Evolutionary conservation across 1,140 invertebrate genomes (phyloP), one percentile per base, ranked within the genome.

Genomic region (Halesus radiatus): DNA sequence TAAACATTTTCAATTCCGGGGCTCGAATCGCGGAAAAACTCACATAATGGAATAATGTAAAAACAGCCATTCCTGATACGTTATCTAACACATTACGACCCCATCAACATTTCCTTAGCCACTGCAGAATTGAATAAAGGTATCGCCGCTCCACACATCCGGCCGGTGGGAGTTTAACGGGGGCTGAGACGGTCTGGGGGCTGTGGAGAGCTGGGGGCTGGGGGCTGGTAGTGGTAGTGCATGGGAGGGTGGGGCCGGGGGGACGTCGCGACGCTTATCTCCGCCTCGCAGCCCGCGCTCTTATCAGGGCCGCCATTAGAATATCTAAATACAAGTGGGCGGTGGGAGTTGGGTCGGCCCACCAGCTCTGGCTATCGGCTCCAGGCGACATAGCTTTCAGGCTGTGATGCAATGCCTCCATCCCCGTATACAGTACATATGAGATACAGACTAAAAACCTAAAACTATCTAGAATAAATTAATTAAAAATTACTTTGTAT

Each of bases 251-350:
- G 37, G 37, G 37, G 8, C 8, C 1, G 37, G 26, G 76, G 54
- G 52, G 76, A 72, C 80, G 77, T 37, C 80, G 76, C 80, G 76
- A 62, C 79, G 80, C 79, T 83, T 83, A 83, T 83, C 82, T 81
- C 77, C 58, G 75, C 54, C 32, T 56, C 56, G 80, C 82, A 83
- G 82, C 82, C 82, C 80, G 82, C 82, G 82, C 82, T 78, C 80
- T 83, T 83, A 83, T 83, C 82, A 76, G 72, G 68, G 66, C 79
- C 82, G 77, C 82, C 76, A 83, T 83, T 83, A 83, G 82, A 83
- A 83, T 83, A 83, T 83, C 82, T 83, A 83, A 83, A 83, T 83
- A 83, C 82, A 72, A 32, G 64, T 56, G 80, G 22, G 60, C 79
- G 45, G 54, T 74, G 37, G 37, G 37, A 45, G 37, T 45, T 13